These are phyloP conservation scores for Brevipalpus yothersi DNA, from an alignment of 1,140 invertebrate species.

Conservation along the genomic window DNA sequence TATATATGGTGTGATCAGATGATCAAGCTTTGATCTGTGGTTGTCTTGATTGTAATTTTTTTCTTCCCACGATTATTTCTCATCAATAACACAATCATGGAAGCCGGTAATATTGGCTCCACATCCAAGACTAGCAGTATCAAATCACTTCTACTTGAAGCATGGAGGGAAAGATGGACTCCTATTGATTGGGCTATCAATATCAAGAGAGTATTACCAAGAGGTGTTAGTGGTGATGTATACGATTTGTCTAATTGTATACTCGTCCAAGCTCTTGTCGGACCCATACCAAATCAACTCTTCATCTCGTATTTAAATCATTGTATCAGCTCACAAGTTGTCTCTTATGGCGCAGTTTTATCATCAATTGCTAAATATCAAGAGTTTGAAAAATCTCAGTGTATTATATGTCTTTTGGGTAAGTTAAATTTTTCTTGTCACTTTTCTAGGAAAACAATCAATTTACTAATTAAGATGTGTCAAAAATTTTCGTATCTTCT, in stretches of 20 bases:
- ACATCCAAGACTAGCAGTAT: slow-evolving; percentile 18
- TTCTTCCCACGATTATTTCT: too few relatives aligned
- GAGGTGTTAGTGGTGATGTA: slow-evolving; percentile 56
- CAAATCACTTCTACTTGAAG: slow-evolving; percentile 56
- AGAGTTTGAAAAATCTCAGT: slow-evolving; percentile 62
- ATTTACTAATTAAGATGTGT: neutral
- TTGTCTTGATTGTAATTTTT: too few relatives aligned
- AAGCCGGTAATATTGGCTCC: neutral
- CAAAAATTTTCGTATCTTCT: neutral
- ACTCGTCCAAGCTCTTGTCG: slow-evolving; percentile 68
- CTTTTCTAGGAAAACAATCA: neutral
- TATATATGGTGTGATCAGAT: too few relatives aligned
- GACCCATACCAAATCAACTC: slow-evolving; percentile 64
- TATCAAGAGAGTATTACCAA: slow-evolving; percentile 39
- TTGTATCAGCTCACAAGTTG: slow-evolving; percentile 55
- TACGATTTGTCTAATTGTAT: slow-evolving; percentile 78
- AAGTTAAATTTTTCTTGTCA: neutral
- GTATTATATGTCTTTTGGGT: slow-evolving; percentile 56
- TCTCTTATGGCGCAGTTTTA: slow-evolving; percentile 66
- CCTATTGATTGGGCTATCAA: slow-evolving; percentile 86
- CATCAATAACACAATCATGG: too few relatives aligned
- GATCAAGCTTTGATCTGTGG: too few relatives aligned
- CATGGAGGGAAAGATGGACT: slow-evolving; percentile 79
- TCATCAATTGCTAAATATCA: slow-evolving; percentile 68
- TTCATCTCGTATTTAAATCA: slow-evolving; percentile 76